Percentiles rank a stretch among this genome's conserved stretches.
Conservation (phyloP, 2,888 invertebrate species). For the Quadriops clusia region DNA sequence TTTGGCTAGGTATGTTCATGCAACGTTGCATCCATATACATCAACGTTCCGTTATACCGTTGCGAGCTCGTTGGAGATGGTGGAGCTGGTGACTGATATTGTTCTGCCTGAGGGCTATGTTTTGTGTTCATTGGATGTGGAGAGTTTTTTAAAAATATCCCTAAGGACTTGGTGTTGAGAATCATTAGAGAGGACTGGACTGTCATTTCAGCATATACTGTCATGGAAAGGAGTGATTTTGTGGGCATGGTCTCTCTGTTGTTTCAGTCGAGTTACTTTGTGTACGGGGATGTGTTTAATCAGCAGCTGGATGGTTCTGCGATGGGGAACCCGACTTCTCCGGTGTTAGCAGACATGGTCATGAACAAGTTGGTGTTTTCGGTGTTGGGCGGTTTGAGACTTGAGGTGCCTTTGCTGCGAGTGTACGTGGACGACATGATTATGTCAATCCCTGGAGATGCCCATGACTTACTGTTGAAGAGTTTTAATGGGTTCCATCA, state of each 20-base stretch:
- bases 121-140: not conserved
- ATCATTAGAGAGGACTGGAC: not conserved
- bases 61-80: too few species aligned
- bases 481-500: too few species aligned
- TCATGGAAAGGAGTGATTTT: not conserved
- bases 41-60: too few species aligned
- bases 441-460: too few species aligned
- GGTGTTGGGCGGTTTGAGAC: too few species aligned
- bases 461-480: too few species aligned
- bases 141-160: not conserved
- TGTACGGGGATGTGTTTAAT: not conserved
- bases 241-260: not conserved
- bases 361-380: too few species aligned
- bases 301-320: conserved; percentile 1
- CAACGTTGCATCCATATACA: too few species aligned
- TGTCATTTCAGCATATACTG: not conserved
- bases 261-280: not conserved
- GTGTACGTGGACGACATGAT: conserved; percentile 2
- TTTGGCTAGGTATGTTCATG: too few species aligned
- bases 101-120: not conserved
- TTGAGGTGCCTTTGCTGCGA: too few species aligned
- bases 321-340: conserved; percentile 1
- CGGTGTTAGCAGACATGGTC: conserved; percentile 1
- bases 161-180: conserved; percentile 1
- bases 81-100: too few species aligned